These are phyloP conservation scores for Todiramphus chloris DNA, from an alignment of 2,113 vertebrate species.

Conservation along the genomic window DNA sequence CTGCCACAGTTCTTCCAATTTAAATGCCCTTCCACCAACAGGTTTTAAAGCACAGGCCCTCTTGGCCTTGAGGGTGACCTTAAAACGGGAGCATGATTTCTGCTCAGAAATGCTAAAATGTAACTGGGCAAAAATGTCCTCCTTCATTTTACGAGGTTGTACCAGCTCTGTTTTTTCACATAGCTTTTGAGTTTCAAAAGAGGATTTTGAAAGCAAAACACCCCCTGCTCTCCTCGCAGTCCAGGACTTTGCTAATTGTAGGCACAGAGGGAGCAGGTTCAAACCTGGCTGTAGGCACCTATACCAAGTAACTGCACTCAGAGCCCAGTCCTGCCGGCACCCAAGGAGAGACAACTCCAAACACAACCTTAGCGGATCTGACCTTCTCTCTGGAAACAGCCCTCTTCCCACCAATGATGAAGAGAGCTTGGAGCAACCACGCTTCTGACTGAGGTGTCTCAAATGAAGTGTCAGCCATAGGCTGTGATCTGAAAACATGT, in stretches of 20 bases:
- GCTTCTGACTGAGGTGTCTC: background rate
- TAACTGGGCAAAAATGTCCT: background rate
- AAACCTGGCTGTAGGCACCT: background rate
- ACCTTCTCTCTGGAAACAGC: background rate
- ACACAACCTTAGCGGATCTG: background rate
- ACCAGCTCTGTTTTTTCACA: background rate
- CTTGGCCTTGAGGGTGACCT: background rate
- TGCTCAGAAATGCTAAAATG: constrained; percentile 6
- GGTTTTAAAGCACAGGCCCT: background rate
- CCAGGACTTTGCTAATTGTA: background rate
- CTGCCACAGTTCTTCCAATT: constrained; percentile 12
- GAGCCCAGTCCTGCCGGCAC: background rate
- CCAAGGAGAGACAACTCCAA: background rate
- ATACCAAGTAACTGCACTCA: background rate
- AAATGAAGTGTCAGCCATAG: background rate
- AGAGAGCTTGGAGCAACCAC: background rate
- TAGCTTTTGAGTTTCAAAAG: background rate
- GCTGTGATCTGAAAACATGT: accelerated
- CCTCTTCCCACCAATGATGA: background rate
- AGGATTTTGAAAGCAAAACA: background rate
- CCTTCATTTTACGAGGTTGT: background rate
- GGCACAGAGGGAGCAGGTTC: background rate
- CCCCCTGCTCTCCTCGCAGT: background rate
- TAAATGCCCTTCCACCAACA: constrained; percentile 21
- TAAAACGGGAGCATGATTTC: background rate